Base-by-base conservation (phyloP, 2,888 invertebrate genomes). In the Panzeria rudis region DNA sequence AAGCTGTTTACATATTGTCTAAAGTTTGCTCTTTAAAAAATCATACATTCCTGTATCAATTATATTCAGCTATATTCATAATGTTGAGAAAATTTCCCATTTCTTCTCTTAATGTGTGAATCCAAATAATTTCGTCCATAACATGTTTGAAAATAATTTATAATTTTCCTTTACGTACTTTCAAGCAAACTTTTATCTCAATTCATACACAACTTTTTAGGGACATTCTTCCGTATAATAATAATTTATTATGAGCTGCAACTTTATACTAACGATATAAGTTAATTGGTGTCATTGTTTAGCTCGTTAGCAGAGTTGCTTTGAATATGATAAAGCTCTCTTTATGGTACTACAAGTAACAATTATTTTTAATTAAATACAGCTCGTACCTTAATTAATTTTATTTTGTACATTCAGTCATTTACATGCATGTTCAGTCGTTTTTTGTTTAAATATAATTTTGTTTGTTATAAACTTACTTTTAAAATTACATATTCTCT, bases 361-460 rank as follows among this genome's bases (percentile, higher is more conserved):
- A 23, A 25, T 32, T 32, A 47, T 9, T 35, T 66, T 76, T 66
- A 66, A 56, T 47, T 66, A 56, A 66, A 47, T 23, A 56, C 4
- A 9, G n/a, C 13, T 56, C 13, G 23, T 35, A 56, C 0, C 41
- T 44, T 41, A 29, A 35, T 59, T 68, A 59, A n/a, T n/a, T n/a
- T n/a, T 29, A n/a, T 61, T 29, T 29, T 59, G n/a, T 6, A 9
- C 15, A 23, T 11, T 61, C 13, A 6, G 2, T 11, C 20, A 23
- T 17, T 17, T 13, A 2, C 38, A 11, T 32, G 29, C 20, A 11
- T 44, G 44, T 62, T 62, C 6, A 41, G 44, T 56, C 25, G 20
- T 64, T 56, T 47, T 66, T 72, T 72, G 56, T 47, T 79, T 79
- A 66, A 64, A 64, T 47, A 56, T 72, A 56, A 56, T 56, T 71